Evolutionary conservation across 2,113 vertebrate species (phyloP).

Genomic region (Manacus vitellinus): DNA sequence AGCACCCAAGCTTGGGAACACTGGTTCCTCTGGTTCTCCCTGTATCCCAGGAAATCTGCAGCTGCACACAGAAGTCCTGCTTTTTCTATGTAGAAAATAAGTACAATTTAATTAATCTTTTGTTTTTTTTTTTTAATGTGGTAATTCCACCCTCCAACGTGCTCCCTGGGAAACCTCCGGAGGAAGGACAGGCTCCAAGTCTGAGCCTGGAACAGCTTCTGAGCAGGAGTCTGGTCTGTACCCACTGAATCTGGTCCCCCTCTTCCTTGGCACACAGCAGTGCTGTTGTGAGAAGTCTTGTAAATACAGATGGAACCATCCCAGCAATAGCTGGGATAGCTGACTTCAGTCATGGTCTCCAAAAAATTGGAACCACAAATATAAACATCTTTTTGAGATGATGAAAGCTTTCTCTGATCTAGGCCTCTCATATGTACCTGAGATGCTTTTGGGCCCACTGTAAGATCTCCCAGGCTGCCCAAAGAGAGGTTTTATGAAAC

Average conservation of each 20-base stretch:
- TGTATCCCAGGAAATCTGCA: not conserved
- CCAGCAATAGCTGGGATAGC: not conserved
- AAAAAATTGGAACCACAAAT: not conserved
- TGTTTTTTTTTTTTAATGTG: not conserved
- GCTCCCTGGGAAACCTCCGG: not conserved
- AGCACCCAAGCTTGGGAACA: not conserved
- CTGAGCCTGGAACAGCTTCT: not conserved
- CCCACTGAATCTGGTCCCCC: not conserved
- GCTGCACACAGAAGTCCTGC: not conserved
- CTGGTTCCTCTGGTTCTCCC: not conserved
- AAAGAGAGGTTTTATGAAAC: not conserved
- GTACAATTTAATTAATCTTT: not conserved
- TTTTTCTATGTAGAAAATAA: not conserved
- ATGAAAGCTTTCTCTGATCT: not conserved
- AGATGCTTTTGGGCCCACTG: not conserved
- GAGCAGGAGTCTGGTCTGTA: rapidly evolving
- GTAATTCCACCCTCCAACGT: rapidly evolving
- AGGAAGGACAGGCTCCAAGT: not conserved
- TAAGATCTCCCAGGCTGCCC: not conserved
- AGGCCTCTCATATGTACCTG: not conserved
- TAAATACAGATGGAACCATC: not conserved
- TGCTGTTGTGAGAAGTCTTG: not conserved
- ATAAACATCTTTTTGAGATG: rapidly evolving
- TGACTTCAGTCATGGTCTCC: not conserved
- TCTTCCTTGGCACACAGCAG: not conserved